Evolutionary conservation across 2,113 vertebrate genomes (phyloP), one percentile per base, ranked within the genome.

Genomic region (Neodontobutis hainanensis): DNA sequence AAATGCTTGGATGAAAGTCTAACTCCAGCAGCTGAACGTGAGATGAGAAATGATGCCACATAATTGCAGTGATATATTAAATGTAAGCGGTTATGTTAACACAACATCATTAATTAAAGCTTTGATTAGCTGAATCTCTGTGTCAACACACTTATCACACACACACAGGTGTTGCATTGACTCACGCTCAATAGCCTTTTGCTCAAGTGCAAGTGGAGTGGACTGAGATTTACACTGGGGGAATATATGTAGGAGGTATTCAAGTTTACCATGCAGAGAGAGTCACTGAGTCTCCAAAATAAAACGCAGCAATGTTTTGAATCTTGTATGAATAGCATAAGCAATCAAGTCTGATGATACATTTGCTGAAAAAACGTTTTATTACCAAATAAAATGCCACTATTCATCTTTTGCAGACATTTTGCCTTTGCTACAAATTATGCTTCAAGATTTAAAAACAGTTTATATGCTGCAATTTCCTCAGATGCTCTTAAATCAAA

Each of bases 41-140:
- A 43, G 27, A 44, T 19, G 27, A 27, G 4, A 6, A 62, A 27
- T 32, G 35, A 59, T 43, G 19, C 35, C 6, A 15, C 11, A 15
- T 49, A 43, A 63, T 60, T 65, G 67, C 55, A 27, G 3, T 73
- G 65, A 69, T 73, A 53, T 34, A 61, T 65, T 64, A 45, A 60
- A 34, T 53, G 52, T 19, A 53, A 47, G 35, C 52, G 58, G 11
- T 43, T 51, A n/a, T 45, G 19, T 36, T 68, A 71, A 80, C 3
- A 14, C 3, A 14, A 55, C 44, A 43, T 64, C 68, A 65, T 82
- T 65, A 61, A 65, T 70, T 61, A 61, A 61, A 16, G 40, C 40
- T n/a, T 27, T 56, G 60, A 67, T 75, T 71, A 68, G 44, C 36
- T 27, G 15, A 50, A 56, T 60, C 47, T 61, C 35, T 52, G 38